phyloP scores from a whole-genome alignment of 2,797 vertebrate genomes.

The Cossypha heuglini region DNA sequence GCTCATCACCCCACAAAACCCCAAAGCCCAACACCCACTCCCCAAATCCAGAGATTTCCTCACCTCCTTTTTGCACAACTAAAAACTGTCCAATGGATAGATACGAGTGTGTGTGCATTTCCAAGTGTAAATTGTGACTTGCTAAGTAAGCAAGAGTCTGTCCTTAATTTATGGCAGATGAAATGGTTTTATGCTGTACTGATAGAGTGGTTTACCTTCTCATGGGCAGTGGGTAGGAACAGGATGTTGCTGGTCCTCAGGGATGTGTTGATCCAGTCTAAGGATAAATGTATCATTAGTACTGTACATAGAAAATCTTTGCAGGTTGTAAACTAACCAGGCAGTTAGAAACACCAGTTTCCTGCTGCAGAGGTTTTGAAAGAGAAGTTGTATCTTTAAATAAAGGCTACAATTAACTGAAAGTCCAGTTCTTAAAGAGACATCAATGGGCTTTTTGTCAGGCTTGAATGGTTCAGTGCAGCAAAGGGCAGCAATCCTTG shows the following conservation, averaged over 20 bases:
- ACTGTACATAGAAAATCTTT: not conserved
- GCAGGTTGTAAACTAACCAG: not conserved
- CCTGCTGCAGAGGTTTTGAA: not conserved
- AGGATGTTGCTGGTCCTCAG: not conserved
- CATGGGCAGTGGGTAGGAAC: not conserved
- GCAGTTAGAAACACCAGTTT: not conserved
- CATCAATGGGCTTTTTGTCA: not conserved
- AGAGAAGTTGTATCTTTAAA: not conserved
- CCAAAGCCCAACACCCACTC: not conserved
- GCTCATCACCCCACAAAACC: not conserved
- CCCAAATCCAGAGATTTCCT: not conserved
- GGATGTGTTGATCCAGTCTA: not conserved
- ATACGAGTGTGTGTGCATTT: not conserved
- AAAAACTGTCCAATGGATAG: not conserved
- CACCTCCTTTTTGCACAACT: not conserved
- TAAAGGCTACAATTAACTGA: not conserved
- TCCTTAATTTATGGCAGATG: not conserved
- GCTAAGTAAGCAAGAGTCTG: not conserved
- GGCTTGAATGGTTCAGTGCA: not conserved
- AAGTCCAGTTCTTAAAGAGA: not conserved
- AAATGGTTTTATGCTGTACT: not conserved
- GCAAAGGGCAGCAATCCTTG: not conserved
- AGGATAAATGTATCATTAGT: not conserved
- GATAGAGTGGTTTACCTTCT: not conserved
- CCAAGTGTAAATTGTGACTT: not conserved